Evolutionary conservation across 1,140 invertebrate species (phyloP).

Genomic region (Panagrolaimus sp.): DNA sequence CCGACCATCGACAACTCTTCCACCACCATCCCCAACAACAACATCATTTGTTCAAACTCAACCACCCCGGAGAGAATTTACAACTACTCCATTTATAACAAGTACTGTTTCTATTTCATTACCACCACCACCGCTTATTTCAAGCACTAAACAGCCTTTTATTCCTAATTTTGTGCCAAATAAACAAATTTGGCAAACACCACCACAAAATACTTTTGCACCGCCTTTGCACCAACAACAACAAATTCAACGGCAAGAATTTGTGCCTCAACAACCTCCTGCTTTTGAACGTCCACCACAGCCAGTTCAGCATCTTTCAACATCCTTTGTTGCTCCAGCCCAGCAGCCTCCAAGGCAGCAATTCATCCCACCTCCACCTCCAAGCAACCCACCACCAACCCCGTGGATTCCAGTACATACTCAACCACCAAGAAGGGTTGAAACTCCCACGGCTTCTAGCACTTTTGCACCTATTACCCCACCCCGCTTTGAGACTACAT

Average conservation of each 20-base stretch:
- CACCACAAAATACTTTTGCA: conserved; percentile 6
- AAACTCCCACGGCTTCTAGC: neutral
- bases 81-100: too few relatives aligned
- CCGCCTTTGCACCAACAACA: neutral
- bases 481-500: neutral
- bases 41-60: neutral
- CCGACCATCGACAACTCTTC: neutral
- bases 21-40: neutral
- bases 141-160: too few relatives aligned
- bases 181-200: neutral
- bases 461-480: neutral
- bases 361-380: neutral
- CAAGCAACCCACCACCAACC: neutral
- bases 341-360: neutral
- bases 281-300: neutral
- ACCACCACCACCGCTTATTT: too few relatives aligned
- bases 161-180: neutral
- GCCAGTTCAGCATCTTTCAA: neutral
- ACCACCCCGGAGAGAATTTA: neutral
- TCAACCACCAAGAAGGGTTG: neutral
- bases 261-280: neutral
- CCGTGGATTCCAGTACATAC: too few relatives aligned
- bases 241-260: neutral
- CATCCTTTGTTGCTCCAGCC: neutral
- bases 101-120: neutral